Conservation (phyloP, 1,140 invertebrate genomes). For the Euglossa dilemma region DNA sequence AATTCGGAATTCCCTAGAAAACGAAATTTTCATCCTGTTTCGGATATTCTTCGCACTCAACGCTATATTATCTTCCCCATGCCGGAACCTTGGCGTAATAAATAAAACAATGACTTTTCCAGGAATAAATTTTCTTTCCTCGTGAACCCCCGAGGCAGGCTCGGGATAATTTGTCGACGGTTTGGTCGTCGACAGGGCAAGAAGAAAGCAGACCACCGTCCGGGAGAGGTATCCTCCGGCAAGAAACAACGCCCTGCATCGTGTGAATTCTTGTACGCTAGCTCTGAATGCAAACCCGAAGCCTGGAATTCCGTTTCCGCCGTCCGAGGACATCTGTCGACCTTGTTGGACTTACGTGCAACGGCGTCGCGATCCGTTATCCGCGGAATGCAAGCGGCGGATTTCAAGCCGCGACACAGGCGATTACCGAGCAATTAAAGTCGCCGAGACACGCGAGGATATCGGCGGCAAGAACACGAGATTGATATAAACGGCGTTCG, state of each 20-base stretch:
- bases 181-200: background rate
- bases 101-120: background rate
- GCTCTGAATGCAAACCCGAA: conserved; percentile 39
- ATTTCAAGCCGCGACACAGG: conserved; percentile 38
- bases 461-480: conserved; percentile 40
- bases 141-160: no score
- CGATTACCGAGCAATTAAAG: conserved; percentile 68
- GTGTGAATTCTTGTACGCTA: conserved; percentile 42
- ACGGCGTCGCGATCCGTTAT: conserved; percentile 2
- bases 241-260: conserved; percentile 38
- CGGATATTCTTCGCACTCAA: no score
- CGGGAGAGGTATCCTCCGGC: background rate
- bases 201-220: conserved; percentile 2
- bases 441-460: conserved; percentile 7
- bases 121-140: background rate
- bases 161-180: background rate
- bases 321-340: conserved; percentile 42
- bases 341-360: background rate
- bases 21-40: no score
- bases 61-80: background rate
- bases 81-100: background rate
- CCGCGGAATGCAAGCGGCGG: conserved; percentile 43
- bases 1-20: no score
- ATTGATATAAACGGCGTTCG: conserved; percentile 30
- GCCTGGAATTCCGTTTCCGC: conserved; percentile 38